Evolutionary conservation across 2,113 vertebrate species (phyloP).

Genomic region (Dicerorhinus sumatrensis): DNA sequence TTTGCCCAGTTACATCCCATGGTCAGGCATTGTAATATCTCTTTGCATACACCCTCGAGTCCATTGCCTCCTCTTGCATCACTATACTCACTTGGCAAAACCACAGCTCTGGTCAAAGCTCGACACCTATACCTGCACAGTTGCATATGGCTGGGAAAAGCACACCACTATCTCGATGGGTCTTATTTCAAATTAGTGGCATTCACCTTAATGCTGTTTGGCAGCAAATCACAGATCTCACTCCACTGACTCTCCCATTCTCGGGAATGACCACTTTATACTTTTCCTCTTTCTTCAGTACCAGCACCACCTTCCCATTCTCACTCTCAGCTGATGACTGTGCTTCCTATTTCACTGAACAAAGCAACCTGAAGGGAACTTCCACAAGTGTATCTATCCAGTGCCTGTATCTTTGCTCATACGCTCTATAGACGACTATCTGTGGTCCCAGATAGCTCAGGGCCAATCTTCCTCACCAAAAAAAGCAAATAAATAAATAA

Average conservation of each 20-base stretch:
- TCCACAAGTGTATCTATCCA: accelerated
- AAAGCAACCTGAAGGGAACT: background rate
- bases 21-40: background rate
- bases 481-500: no score
- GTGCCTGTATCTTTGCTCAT: no score
- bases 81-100: background rate
- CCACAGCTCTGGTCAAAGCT: background rate
- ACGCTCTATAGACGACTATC: background rate
- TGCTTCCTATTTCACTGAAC: background rate
- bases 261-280: background rate
- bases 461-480: no score
- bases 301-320: background rate
- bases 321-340: background rate
- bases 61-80: background rate
- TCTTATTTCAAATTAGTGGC: background rate
- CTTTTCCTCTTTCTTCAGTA: background rate
- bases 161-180: no score
- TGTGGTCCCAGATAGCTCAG: background rate
- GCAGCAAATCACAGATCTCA: no score
- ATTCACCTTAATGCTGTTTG: accelerated
- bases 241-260: background rate
- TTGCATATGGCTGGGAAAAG: background rate
- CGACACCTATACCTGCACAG: no score
- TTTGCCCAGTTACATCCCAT: background rate
- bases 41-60: background rate